Evolutionary conservation across 2,888 invertebrate species (phyloP).

Genomic region (Chymomyza caudatula): DNA sequence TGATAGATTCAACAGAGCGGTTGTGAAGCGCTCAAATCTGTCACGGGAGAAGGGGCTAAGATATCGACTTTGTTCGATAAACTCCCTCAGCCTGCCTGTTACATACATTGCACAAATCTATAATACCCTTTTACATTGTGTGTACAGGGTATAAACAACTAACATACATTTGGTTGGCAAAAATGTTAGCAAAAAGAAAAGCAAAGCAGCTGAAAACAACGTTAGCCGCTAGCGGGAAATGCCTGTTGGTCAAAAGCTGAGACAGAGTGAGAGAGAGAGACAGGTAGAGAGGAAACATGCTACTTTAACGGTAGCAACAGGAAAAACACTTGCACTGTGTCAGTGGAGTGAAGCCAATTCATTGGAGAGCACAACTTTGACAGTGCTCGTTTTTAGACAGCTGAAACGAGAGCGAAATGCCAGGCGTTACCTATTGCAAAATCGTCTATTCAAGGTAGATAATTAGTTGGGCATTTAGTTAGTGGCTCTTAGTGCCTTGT

Average conservation of each 20-base stretch:
- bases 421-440: neutral
- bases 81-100: too few relatives aligned
- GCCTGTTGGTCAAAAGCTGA: neutral
- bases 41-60: too few relatives aligned
- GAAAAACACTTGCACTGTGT: neutral
- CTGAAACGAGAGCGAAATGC: neutral
- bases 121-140: too few relatives aligned
- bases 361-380: neutral
- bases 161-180: neutral
- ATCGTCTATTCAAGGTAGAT: neutral
- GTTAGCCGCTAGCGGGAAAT: neutral
- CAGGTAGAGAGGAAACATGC: neutral
- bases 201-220: neutral
- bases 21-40: too few relatives aligned
- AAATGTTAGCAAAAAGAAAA: conserved; percentile 8
- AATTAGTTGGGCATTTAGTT: neutral
- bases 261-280: neutral
- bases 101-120: too few relatives aligned
- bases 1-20: too few relatives aligned
- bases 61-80: too few relatives aligned
- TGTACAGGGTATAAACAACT: neutral
- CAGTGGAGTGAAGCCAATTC: neutral
- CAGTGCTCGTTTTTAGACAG: neutral
- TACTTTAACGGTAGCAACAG: neutral
- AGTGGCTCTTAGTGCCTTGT: neutral